phyloP scores from a whole-genome alignment of 2,888 invertebrate genomes.

The Ypsolopha sequella region DNA sequence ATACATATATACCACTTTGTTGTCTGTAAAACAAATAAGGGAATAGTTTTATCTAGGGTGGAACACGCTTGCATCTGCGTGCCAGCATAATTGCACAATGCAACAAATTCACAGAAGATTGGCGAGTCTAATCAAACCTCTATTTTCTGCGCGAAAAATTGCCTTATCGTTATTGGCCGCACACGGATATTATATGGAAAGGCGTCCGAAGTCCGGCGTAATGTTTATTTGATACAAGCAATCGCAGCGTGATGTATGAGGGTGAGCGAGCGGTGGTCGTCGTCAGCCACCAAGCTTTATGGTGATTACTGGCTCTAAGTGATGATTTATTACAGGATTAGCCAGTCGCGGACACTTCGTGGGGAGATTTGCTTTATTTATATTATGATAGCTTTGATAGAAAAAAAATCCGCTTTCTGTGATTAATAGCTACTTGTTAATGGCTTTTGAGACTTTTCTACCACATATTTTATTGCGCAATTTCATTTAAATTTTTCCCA shows the following conservation, averaged over 20 bases:
- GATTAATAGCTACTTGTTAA: conserved; percentile 22
- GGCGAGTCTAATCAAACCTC: conserved; percentile 38
- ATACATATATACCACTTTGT: too few relatives aligned
- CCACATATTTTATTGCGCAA: neutral
- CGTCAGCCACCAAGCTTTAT: conserved; percentile 39
- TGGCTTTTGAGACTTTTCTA: neutral
- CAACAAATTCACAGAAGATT: conserved; percentile 1
- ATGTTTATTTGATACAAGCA: conserved; percentile 67
- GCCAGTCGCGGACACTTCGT: conserved; percentile 50
- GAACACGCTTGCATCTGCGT: too few relatives aligned
- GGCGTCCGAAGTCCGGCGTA: conserved; percentile 35
- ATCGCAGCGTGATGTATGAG: conserved; percentile 63
- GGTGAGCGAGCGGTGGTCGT: conserved; percentile 23
- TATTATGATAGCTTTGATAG: conserved; percentile 44
- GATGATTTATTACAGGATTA: conserved; percentile 67
- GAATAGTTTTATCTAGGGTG: too few relatives aligned
- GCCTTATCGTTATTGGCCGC: conserved; percentile 45
- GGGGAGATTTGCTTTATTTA: conserved; percentile 60
- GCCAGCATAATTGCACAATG: too few relatives aligned
- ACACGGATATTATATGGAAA: conserved; percentile 37
- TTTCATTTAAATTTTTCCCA: neutral
- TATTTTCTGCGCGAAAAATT: conserved; percentile 35
- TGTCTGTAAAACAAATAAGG: too few relatives aligned
- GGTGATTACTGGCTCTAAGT: conserved; percentile 65
- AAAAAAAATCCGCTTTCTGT: conserved; percentile 44